Base-by-base conservation (phyloP, 2,113 vertebrate species). In the Phylloscopus trochilus region DNA sequence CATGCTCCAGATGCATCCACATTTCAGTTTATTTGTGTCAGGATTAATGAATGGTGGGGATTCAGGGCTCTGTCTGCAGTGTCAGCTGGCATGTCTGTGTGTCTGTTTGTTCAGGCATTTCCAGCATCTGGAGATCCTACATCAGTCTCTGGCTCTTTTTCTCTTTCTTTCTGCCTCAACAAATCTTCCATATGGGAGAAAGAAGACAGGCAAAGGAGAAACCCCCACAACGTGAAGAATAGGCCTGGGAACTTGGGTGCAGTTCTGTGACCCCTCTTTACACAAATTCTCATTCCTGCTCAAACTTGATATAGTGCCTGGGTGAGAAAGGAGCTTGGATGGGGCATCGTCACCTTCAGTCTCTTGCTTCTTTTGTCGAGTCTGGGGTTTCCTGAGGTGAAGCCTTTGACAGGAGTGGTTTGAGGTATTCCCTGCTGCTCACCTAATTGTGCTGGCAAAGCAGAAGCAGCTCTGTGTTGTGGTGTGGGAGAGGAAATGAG, bases 401-500 rank as follows among this genome's bases (percentile, higher is more conserved):
- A 86, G 23, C 39, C 31, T 89, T 70, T 74, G 59, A 53, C 49
- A 70, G 13, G 46, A 74, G 68, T 0, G 0, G 46, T 80, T 93
- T 6, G 13, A 87, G 56, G 60, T n/a, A 16, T 70, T 78, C 39
- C 77, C 69, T 1, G 2, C 51, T 81, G 63, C 79, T 89, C 41
- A 23, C 43, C 30, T 84, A 39, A 83, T 55, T 43, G 64, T 51
- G 69, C 47, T 93, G 83, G 37, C 64, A 51, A 41, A 78, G 60
- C 91, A 67, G 46, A 74, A 51, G 51, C 68, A 51, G 76, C 35
- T 44, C 55, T 49, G 31, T 53, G 20, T 16, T 59, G 68, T 6
- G 7, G 46, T 37, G 56, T 70, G 37, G 55, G 64, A 81, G 74
- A 55, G 91, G 77, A 96, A 94, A 52, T 58, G 81, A 55, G 16